Conservation (phyloP, 2,888 invertebrate genomes). For the Drosophila infuscata region DNA sequence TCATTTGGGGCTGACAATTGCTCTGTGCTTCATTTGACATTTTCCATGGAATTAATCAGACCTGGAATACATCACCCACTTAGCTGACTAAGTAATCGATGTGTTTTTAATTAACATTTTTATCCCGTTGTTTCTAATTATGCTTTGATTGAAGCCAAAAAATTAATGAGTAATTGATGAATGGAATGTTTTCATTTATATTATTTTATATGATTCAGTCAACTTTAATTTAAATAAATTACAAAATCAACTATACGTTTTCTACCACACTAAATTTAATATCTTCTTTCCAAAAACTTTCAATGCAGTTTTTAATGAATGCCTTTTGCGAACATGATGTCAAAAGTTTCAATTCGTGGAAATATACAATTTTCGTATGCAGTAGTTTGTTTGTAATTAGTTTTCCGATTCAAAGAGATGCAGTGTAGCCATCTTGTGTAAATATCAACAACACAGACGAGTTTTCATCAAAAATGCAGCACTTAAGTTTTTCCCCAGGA, state of each 20-base stretch:
- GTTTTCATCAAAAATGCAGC: neutral
- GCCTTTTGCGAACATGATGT: neutral
- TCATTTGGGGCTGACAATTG: slow-evolving; percentile 37
- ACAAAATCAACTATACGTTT: neutral
- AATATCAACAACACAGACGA: neutral
- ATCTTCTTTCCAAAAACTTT: neutral
- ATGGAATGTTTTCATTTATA: neutral
- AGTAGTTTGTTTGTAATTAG: neutral
- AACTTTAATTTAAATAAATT: neutral
- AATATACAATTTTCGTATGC: neutral
- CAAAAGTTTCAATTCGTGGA: neutral
- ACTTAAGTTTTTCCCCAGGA: neutral
- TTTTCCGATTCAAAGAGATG: neutral
- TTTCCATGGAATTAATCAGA: slow-evolving; percentile 34
- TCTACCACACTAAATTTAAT: rapidly evolving
- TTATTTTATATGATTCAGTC: neutral
- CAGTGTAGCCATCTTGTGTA: neutral
- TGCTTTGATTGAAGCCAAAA: neutral
- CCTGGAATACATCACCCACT: neutral
- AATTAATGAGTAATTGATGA: too few relatives aligned
- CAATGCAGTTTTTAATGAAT: neutral
- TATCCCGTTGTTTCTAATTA: neutral
- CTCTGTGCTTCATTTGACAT: slow-evolving; percentile 41
- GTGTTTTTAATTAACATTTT: neutral
- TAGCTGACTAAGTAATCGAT: slow-evolving; percentile 4